Percentiles rank a stretch among this genome's conserved stretches.
Conservation (phyloP, 2,113 vertebrate genomes). For the Saccopteryx bilineata region DNA sequence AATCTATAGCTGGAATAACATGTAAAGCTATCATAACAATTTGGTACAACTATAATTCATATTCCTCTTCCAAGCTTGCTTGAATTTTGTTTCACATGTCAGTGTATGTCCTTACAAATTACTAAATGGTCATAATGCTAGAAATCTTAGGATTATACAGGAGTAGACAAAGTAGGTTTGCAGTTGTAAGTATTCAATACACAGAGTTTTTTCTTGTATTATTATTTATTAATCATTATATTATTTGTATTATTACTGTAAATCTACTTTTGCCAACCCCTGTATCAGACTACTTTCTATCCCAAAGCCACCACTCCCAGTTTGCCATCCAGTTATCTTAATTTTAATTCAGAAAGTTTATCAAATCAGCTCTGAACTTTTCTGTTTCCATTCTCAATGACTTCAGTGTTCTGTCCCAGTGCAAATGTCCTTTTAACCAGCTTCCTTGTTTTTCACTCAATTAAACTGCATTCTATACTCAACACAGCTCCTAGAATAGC, state of each 20-base stretch:
- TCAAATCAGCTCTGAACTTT: neutral
- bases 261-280: too few relatives aligned
- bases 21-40: neutral
- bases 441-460: neutral
- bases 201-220: too few relatives aligned
- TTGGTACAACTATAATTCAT: neutral
- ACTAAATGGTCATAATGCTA: neutral
- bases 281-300: neutral
- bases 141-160: constrained; percentile 24
- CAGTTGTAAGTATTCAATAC: too few relatives aligned
- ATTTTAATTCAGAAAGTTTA: neutral
- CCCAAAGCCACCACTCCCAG: neutral
- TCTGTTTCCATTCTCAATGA: neutral
- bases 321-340: neutral
- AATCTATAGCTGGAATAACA: neutral
- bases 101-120: neutral
- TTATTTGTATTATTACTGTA: too few relatives aligned
- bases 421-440: neutral
- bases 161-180: neutral
- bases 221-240: too few relatives aligned
- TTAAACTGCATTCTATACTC: neutral
- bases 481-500: neutral
- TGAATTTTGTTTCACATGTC: neutral
- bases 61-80: neutral
- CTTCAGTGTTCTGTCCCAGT: neutral